Evolutionary conservation across 2,888 invertebrate species (phyloP).

Genomic region (Xestia ashworthii): DNA sequence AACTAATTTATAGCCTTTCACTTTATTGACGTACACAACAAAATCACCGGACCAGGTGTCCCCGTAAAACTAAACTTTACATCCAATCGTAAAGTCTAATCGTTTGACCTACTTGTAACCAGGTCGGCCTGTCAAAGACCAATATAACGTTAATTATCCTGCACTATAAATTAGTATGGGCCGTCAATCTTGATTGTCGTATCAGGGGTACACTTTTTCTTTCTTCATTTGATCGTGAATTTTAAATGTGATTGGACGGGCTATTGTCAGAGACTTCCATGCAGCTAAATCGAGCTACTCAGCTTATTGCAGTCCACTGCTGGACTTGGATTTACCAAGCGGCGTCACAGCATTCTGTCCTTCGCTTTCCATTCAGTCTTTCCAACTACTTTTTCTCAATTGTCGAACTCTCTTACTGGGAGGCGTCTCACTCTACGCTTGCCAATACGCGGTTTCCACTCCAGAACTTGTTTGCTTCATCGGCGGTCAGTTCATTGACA

Average conservation of each 20-base stretch:
- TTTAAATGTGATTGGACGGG: neutral
- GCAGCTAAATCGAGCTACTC: no score
- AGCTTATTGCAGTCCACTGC: accelerated
- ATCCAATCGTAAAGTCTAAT: constrained; percentile 60
- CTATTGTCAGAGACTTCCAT: neutral
- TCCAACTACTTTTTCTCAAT: neutral
- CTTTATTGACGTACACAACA: constrained; percentile 48
- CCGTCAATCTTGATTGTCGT: constrained; percentile 64
- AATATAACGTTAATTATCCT: constrained; percentile 74
- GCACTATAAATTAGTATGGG: constrained; percentile 69
- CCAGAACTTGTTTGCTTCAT: neutral
- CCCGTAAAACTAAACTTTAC: constrained; percentile 57
- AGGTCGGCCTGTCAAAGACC: constrained; percentile 72
- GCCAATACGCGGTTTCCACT: neutral
- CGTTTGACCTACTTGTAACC: constrained; percentile 70
- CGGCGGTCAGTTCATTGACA: neutral
- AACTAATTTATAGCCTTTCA: constrained; percentile 46
- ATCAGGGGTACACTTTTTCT: constrained; percentile 34
- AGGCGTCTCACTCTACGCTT: no score
- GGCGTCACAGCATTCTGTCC: neutral
- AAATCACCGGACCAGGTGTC: constrained; percentile 52
- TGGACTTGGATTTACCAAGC: neutral
- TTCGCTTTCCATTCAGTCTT: neutral
- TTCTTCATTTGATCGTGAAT: neutral
- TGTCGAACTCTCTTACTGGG: neutral